Percentiles rank a stretch among this genome's conserved stretches.
Evolutionary conservation across 2,888 invertebrate species (phyloP).

Genomic region (Papilio demoleus): DNA sequence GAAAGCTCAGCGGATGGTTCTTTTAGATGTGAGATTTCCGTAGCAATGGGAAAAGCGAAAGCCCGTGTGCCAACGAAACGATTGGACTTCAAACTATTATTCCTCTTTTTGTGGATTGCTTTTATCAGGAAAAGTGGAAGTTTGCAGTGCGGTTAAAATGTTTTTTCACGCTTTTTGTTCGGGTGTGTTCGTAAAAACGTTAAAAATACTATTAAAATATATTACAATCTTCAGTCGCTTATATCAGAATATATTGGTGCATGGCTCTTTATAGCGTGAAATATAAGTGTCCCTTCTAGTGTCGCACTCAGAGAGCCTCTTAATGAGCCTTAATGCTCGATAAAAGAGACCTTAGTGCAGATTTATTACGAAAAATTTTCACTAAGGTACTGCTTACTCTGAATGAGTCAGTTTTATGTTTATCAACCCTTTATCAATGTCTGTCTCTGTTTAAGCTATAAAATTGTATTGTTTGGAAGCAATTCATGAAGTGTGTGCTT

Average conservation of each 20-base stretch:
- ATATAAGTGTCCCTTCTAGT: background rate
- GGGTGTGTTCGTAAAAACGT: background rate
- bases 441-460: background rate
- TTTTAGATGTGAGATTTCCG: conserved; percentile 55
- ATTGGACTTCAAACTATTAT: conserved; percentile 57
- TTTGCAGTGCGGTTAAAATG: background rate
- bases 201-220: background rate
- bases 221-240: background rate
- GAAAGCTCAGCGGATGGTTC: conserved; percentile 60
- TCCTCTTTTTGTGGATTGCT: conserved; percentile 28
- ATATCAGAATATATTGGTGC: background rate
- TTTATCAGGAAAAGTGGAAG: conserved; percentile 30
- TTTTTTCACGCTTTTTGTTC: conserved; percentile 8
- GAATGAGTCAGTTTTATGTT: too few relatives aligned
- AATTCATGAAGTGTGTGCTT: conserved; percentile 41
- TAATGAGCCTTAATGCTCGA: too few relatives aligned
- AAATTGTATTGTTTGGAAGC: background rate
- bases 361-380: too few relatives aligned
- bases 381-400: too few relatives aligned
- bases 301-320: too few relatives aligned
- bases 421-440: background rate
- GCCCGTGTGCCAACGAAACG: conserved; percentile 64
- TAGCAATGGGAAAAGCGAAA: conserved; percentile 66
- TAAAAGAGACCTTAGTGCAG: too few relatives aligned
- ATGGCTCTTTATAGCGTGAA: background rate